Conservation (phyloP, 2,797 vertebrate genomes). For the Syngnathus rostellatus region DNA sequence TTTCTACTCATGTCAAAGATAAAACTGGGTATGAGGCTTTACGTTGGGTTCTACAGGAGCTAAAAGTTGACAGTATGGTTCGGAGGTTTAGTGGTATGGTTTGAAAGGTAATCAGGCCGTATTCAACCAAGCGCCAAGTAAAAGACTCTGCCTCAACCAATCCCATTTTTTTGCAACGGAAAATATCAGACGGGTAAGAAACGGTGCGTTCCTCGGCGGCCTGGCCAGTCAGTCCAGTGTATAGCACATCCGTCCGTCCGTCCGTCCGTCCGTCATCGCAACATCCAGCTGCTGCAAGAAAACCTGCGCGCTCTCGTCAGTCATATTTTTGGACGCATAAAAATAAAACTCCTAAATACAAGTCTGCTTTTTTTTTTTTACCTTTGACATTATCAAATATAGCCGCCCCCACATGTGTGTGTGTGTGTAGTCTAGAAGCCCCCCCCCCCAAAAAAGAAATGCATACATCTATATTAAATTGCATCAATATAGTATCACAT, state of each 20-base stretch:
- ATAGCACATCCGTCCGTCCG: slow-evolving; percentile 13
- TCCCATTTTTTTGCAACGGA: neutral
- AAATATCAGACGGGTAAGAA: slow-evolving; percentile 36
- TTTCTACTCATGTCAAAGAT: too few species aligned
- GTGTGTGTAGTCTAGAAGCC: slow-evolving; percentile 52
- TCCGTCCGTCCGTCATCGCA: neutral
- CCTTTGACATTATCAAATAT: slow-evolving; percentile 67
- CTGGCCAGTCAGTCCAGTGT: slow-evolving; percentile 56
- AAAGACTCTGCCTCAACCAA: neutral
- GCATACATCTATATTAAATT: slow-evolving; percentile 63
- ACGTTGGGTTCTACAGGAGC: too few species aligned
- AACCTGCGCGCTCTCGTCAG: slow-evolving; percentile 15
- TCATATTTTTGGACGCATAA: slow-evolving; percentile 29
- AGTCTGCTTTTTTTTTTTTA: slow-evolving; percentile 50
- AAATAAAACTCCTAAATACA: slow-evolving; percentile 56
- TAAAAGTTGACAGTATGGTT: too few species aligned
- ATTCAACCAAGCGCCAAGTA: neutral
- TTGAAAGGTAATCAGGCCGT: too few species aligned
- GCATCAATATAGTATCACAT: slow-evolving; percentile 59
- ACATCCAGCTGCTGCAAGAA: neutral
- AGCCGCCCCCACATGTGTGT: slow-evolving; percentile 37
- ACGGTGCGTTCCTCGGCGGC: neutral
- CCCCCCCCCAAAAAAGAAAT: slow-evolving; percentile 36
- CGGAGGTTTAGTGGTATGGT: too few species aligned
- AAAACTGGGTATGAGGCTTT: too few species aligned